Percentiles rank a stretch among this genome's conserved stretches.
Evolutionary conservation across 1,140 invertebrate species (phyloP).

Genomic region (Galleria mellonella): DNA sequence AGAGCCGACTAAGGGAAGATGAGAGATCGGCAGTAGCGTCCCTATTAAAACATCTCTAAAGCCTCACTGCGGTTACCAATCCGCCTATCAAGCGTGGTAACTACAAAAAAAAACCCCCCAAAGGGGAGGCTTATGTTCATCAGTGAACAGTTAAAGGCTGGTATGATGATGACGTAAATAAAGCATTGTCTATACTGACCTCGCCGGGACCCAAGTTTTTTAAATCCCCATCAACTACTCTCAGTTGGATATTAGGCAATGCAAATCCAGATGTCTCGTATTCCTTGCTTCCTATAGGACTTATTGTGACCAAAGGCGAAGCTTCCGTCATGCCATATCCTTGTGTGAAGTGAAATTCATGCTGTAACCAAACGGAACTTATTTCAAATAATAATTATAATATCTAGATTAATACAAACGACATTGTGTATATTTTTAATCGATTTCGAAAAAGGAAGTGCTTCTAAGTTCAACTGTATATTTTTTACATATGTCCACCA

Average conservation of each 20-base stretch:
- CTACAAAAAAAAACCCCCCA: no score
- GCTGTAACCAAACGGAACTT: slow-evolving; percentile 32
- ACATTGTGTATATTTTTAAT: no score
- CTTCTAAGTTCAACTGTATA: no score
- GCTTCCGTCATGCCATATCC: slow-evolving; percentile 82
- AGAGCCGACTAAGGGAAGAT: no score
- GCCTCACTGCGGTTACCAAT: no score
- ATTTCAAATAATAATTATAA: slow-evolving; percentile 1
- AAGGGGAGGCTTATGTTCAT: no score
- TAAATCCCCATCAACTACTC: slow-evolving; percentile 77
- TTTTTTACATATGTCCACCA: no score
- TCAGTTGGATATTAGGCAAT: slow-evolving; percentile 78
- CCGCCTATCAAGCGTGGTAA: no score
- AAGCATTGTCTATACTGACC: slow-evolving; percentile 29
- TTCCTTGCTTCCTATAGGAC: slow-evolving; percentile 30
- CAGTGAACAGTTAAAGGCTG: no score
- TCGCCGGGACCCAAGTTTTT: slow-evolving; percentile 78
- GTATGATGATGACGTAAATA: no score
- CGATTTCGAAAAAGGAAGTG: background rate
- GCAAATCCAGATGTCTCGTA: slow-evolving; percentile 77
- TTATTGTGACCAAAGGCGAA: slow-evolving; percentile 70
- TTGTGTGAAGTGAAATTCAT: slow-evolving; percentile 39
- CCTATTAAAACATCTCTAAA: no score
- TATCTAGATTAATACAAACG: background rate
- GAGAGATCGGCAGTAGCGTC: no score